Conservation (phyloP, 2,888 invertebrate genomes). For the Sclerodermus sp. region DNA sequence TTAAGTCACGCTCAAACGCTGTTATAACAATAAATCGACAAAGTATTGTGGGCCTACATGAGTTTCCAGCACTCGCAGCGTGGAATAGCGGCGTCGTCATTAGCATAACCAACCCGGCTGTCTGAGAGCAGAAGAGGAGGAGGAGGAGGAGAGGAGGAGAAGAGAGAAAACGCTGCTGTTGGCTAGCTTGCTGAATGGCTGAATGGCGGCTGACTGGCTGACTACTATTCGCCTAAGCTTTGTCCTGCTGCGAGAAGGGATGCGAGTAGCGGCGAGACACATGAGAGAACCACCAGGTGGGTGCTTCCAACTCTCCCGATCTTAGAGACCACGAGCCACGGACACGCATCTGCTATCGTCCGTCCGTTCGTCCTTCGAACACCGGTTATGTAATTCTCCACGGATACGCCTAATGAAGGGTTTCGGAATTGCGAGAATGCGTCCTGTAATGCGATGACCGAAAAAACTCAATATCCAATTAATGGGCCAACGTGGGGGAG, state of each 20-base stretch:
- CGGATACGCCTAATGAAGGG: too few relatives aligned
- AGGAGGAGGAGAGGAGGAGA: constrained; percentile 1
- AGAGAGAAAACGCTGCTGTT: constrained; percentile 18
- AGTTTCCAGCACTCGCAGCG: constrained; percentile 5
- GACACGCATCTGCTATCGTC: too few relatives aligned
- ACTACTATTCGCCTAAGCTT: constrained; percentile 24
- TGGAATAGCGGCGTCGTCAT: constrained; percentile 31
- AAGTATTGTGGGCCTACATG: constrained; percentile 32
- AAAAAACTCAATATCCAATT: too few relatives aligned
- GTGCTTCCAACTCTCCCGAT: too few relatives aligned
- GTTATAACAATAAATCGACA: constrained; percentile 49
- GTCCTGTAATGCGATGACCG: too few relatives aligned
- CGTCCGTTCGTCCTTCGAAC: too few relatives aligned
- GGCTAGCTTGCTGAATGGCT: neutral
- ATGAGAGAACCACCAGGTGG: too few relatives aligned
- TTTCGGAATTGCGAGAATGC: too few relatives aligned
- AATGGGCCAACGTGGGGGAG: too few relatives aligned
- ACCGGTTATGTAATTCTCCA: too few relatives aligned
- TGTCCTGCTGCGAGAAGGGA: constrained; percentile 14
- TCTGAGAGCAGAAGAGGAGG: constrained; percentile 4
- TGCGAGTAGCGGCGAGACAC: neutral
- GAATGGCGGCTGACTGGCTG: too few relatives aligned
- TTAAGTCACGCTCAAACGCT: constrained; percentile 38
- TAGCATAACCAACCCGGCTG: constrained; percentile 47
- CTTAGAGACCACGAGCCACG: too few relatives aligned